Conservation (phyloP, 2,888 invertebrate species). For the Blastobasis lacticolella region DNA sequence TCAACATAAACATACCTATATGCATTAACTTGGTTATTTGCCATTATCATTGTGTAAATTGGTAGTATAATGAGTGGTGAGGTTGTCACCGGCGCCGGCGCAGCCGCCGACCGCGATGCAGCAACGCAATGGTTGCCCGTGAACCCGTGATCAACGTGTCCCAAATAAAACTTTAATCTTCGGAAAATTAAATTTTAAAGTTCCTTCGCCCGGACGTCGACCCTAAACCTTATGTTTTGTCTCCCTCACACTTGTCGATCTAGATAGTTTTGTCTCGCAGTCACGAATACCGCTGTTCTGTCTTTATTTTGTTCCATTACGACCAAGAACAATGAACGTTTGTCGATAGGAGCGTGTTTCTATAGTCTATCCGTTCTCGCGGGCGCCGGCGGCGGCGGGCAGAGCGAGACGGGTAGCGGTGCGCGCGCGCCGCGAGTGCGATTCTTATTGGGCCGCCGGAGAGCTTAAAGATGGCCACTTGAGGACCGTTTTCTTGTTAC, state of each 20-base stretch:
- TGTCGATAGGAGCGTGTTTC: conserved; percentile 48
- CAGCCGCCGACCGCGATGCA: neutral
- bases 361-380: conserved; percentile 56
- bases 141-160: conserved; percentile 37
- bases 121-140: neutral
- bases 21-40: no score
- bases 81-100: no score
- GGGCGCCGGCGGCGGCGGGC: conserved; percentile 12
- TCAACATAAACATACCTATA: no score
- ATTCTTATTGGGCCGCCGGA: conserved; percentile 64
- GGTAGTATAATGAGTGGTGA: no score
- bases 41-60: no score
- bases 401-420: conserved; percentile 48
- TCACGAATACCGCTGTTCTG: conserved; percentile 73
- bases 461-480: conserved; percentile 69
- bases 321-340: conserved; percentile 70
- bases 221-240: conserved; percentile 60
- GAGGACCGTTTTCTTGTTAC: conserved; percentile 65
- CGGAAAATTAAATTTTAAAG: conserved; percentile 30
- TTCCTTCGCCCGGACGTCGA: conserved; percentile 69
- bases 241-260: conserved; percentile 39
- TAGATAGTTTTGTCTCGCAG: conserved; percentile 54
- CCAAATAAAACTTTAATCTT: conserved; percentile 38
- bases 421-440: conserved; percentile 33
- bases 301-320: conserved; percentile 73